Evolutionary conservation across 2,113 vertebrate genomes (phyloP).

Genomic region (Perca fluviatilis): DNA sequence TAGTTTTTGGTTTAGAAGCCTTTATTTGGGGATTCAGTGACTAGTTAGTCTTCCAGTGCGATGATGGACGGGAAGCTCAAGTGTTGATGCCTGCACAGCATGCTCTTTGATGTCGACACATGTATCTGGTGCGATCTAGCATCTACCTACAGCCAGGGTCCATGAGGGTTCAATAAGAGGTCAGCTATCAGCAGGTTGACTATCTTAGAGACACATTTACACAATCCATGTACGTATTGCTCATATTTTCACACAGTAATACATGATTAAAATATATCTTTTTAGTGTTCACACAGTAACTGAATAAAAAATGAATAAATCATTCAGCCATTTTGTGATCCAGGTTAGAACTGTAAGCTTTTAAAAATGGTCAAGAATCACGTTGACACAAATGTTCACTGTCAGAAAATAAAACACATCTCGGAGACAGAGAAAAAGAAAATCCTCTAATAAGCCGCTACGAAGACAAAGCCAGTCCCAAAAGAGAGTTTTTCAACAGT

Average conservation of each 20-base stretch:
- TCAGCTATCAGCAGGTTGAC: constrained; percentile 26
- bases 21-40: too few relatives aligned
- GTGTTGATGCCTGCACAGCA: too few relatives aligned
- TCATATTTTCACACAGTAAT: neutral
- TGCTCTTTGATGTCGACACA: too few relatives aligned
- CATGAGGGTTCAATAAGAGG: constrained; percentile 62
- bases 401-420: neutral
- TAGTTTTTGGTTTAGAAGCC: too few relatives aligned
- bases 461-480: neutral
- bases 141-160: neutral
- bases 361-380: neutral
- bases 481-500: constrained; percentile 20
- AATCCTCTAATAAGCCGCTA: neutral
- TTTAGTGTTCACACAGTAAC: neutral
- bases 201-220: constrained; percentile 1
- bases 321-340: neutral
- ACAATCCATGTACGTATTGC: neutral
- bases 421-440: neutral
- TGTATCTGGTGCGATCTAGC: too few relatives aligned
- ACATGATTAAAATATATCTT: neutral
- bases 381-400: neutral
- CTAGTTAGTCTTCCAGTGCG: too few relatives aligned
- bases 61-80: too few relatives aligned
- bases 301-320: too few relatives aligned
- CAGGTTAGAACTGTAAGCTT: neutral